These are phyloP conservation scores for Bubalus kerabau DNA, from an alignment of 2,113 vertebrate genomes.

Conservation along the genomic window DNA sequence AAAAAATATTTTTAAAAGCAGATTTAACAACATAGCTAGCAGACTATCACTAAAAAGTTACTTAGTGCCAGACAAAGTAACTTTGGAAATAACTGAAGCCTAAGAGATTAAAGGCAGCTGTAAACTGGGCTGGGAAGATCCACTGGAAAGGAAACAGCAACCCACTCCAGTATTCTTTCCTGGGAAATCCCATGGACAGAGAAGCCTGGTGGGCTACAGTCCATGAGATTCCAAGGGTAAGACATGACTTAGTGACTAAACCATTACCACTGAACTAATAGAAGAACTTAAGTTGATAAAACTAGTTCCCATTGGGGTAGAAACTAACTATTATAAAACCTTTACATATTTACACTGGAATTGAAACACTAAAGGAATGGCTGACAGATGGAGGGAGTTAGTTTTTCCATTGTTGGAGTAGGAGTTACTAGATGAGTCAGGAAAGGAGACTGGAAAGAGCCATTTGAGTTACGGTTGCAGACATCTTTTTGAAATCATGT, in stretches of 20 bases:
- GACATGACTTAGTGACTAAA: neutral
- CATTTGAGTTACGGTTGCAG: neutral
- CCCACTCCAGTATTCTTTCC: neutral
- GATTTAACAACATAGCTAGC: neutral
- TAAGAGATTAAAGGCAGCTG: neutral
- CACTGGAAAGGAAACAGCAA: neutral
- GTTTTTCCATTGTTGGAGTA: neutral
- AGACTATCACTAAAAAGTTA: neutral
- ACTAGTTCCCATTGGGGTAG: neutral
- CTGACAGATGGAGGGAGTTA: neutral
- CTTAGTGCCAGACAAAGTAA: neutral
- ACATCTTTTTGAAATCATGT: neutral
- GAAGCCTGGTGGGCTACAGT: neutral
- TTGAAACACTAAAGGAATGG: neutral
- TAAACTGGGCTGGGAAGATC: neutral
- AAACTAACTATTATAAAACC: neutral
- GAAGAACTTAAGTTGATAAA: neutral
- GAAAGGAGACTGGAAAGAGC: neutral
- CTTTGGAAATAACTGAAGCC: neutral
- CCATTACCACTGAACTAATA: neutral
- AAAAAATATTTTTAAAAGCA: neutral
- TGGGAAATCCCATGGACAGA: neutral
- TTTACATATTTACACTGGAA: neutral
- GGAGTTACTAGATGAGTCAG: neutral
- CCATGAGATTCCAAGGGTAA: neutral